Base-by-base conservation (phyloP, 2,797 vertebrate genomes). In the Astyanax mexicanus region DNA sequence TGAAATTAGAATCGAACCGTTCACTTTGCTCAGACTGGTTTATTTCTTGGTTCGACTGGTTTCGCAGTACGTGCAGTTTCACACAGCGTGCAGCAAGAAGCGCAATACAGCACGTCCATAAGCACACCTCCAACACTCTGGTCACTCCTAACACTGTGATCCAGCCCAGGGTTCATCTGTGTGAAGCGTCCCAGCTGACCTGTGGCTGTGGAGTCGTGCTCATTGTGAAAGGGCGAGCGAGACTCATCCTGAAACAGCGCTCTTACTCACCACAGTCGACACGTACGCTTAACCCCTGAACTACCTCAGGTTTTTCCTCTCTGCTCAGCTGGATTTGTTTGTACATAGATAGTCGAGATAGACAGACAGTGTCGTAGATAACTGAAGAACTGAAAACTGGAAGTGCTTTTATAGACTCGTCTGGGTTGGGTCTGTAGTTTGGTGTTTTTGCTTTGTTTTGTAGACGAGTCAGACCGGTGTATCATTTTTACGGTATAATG, bases 371-470 rank as follows among this genome's bases (percentile, higher is more conserved):
- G 29, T 10, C n/a, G 21, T 62, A 44, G 15, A 55, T 60, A 78
- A 73, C 70, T 69, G 76, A 76, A 69, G n/a, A 78, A 73, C 70
- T 69, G 68, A 21, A 60, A 35, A n/a, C 8, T 32, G 29, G 29
- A 32, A 5, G 29, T 29, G 5, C 32, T 2, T 32, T n/a, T n/a
- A n/a, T n/a, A n/a, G 38, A 65, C 23, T 42, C 21, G 40, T 17
- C 37, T 29, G 35, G 38, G 21, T 42, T 60, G 21, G 8, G 52
- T 32, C 37, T 29, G 45, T 5, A 29, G 29, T 32, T 52, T 13
- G 10, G 9, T 13, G 25, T 5, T 45, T 55, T 45, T 6, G n/a
- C n/a, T n/a, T n/a, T n/a, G n/a, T n/a, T n/a, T n/a, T n/a, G n/a
- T n/a, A n/a, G n/a, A n/a, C n/a, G n/a, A n/a, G n/a, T n/a, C n/a